Evolutionary conservation across 1,140 invertebrate genomes (phyloP).

Genomic region (Calephelis virginiensis): DNA sequence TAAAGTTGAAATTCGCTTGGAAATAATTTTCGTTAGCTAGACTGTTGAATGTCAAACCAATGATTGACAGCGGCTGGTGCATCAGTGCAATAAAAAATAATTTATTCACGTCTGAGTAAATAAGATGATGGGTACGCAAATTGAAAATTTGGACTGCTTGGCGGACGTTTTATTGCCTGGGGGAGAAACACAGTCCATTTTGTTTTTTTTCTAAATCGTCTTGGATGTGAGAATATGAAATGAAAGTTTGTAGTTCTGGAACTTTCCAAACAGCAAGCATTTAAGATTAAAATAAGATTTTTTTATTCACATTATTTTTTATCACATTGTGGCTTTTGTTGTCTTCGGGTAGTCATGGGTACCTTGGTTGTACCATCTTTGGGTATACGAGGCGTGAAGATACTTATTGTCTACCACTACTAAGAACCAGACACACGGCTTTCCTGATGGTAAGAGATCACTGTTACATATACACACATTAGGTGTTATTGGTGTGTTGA

Average conservation of each 20-base stretch:
- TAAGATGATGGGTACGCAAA: constrained; percentile 63
- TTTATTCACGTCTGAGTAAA: constrained; percentile 73
- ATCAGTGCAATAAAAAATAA: constrained; percentile 73
- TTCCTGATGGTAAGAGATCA: no score
- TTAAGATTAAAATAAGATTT: no score
- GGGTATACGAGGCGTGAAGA: no score
- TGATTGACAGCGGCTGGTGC: constrained; percentile 67
- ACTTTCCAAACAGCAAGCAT: not conserved
- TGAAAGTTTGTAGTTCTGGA: constrained; percentile 17
- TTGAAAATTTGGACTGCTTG: constrained; percentile 54
- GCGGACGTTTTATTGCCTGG: constrained; percentile 40
- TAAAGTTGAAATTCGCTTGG: constrained; percentile 40
- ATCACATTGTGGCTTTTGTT: no score
- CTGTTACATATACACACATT: no score
- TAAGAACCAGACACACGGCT: no score
- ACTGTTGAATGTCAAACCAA: constrained; percentile 77
- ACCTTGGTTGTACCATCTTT: no score
- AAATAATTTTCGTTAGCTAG: constrained; percentile 53
- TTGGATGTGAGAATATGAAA: constrained; percentile 32
- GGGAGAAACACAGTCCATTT: constrained; percentile 28
- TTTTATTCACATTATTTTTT: no score
- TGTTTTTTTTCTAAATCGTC: constrained; percentile 29
- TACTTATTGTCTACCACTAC: no score
- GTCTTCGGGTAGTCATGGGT: no score
- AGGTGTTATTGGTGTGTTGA: no score